These are phyloP conservation scores for Tupaia tana DNA, from an alignment of 2,113 vertebrate species.

Conservation along the genomic window DNA sequence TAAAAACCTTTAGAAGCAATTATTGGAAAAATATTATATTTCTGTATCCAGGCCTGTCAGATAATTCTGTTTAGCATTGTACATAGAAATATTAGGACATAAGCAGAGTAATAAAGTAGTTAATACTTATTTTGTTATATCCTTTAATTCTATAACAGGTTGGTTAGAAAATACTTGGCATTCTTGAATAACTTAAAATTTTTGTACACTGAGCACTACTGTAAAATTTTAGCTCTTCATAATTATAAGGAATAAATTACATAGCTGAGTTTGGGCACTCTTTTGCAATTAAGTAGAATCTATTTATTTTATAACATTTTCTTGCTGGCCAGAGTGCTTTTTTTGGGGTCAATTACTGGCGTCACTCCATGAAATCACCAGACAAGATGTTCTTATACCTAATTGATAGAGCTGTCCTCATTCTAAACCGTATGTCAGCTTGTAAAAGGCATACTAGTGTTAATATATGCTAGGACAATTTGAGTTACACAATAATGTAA, in stretches of 20 bases:
- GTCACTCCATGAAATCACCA: constrained; percentile 1
- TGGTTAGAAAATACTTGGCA: constrained; percentile 52
- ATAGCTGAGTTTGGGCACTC: constrained; percentile 13
- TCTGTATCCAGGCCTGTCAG: constrained; percentile 48
- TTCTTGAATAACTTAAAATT: constrained; percentile 3
- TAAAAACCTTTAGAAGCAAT: background rate
- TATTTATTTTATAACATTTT: background rate
- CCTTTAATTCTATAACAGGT: background rate
- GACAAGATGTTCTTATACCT: background rate
- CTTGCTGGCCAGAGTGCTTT: background rate
- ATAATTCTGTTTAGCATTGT: constrained; percentile 7
- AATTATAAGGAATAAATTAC: constrained; percentile 27
- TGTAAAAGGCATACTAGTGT: background rate
- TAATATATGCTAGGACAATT: constrained; percentile 32
- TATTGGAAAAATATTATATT: background rate
- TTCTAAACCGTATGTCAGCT: background rate
- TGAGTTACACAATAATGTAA: constrained; percentile 49
- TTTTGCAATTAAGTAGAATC: constrained; percentile 22
- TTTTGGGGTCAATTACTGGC: background rate
- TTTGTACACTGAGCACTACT: background rate
- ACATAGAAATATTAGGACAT: constrained; percentile 27
- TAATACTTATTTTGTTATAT: constrained; percentile 36
- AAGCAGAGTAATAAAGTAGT: background rate
- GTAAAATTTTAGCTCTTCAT: constrained; percentile 17
- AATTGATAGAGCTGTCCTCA: background rate